Conservation (phyloP, 2,113 vertebrate species). For the Larimichthys polyactis region DNA sequence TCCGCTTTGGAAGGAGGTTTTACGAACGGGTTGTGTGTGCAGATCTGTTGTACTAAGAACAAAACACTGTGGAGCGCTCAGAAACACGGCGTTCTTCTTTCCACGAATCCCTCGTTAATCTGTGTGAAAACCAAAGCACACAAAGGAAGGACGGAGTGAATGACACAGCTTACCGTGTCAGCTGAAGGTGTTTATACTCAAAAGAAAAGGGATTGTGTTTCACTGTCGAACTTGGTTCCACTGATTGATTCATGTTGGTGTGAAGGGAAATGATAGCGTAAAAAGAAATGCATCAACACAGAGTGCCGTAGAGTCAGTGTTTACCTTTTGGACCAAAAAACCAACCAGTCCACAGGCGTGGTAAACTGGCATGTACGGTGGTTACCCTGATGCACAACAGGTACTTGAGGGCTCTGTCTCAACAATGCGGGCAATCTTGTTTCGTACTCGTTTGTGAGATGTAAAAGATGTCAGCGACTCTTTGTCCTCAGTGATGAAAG, state of each 20-base stretch:
- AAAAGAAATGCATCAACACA: not conserved
- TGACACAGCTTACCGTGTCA: not conserved
- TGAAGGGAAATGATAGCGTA: not conserved
- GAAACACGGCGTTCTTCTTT: not conserved
- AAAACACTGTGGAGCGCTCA: not conserved
- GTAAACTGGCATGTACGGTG: not conserved
- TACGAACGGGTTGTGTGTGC: not conserved
- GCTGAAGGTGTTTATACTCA: not conserved
- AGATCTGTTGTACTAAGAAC: not conserved
- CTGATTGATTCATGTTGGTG: not conserved
- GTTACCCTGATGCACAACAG: not conserved
- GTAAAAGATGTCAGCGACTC: not conserved
- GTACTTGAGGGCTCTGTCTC: not conserved
- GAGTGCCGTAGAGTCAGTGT: not conserved
- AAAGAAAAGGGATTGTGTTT: conserved; percentile 2
- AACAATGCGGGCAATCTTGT: not conserved
- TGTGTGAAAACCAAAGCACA: not conserved
- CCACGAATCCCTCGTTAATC: not conserved
- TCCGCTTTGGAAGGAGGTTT: not conserved
- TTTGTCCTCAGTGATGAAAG: not conserved
- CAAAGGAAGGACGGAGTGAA: not conserved
- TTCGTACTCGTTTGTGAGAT: not conserved
- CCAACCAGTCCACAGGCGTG: not conserved
- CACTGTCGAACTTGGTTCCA: not conserved
- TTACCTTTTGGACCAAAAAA: not conserved